Conservation (phyloP, 2,113 vertebrate species). For the Platichthys flesus region DNA sequence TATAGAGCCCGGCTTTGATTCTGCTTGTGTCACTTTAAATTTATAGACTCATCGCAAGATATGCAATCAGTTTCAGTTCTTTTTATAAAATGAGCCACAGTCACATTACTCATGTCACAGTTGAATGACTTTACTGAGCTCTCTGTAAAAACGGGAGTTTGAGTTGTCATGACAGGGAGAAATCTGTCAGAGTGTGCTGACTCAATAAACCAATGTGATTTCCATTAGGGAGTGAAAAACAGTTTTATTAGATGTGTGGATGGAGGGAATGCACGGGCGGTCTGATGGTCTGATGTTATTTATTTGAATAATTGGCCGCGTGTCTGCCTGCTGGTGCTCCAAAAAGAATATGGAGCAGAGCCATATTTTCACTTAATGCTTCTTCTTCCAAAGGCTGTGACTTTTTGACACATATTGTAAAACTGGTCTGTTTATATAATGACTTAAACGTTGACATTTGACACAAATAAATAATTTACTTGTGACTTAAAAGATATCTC, state of each 20-base stretch:
- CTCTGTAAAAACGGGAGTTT: background rate
- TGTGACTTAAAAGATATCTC: too few relatives aligned
- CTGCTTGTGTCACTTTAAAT: background rate
- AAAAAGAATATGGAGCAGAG: background rate
- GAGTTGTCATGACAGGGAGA: background rate
- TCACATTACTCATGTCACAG: constrained; percentile 11
- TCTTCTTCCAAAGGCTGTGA: background rate
- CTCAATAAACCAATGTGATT: constrained; percentile 8
- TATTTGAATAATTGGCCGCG: background rate
- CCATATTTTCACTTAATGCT: background rate
- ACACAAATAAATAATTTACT: background rate
- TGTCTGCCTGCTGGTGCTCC: background rate
- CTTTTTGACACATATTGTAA: background rate
- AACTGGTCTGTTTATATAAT: background rate
- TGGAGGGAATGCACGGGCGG: background rate
- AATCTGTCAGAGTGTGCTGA: constrained; percentile 3
- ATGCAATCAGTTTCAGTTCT: constrained; percentile 10
- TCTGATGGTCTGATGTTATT: constrained; percentile 30
- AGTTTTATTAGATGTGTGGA: constrained; percentile 13
- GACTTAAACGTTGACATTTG: too few relatives aligned
- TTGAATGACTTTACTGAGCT: background rate
- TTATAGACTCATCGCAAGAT: background rate
- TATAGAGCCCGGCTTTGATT: background rate
- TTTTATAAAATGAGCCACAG: background rate
- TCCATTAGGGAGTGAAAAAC: constrained; percentile 8